A percentile compares a stretch with the other conserved stretches of the same genome.
Evolutionary conservation across 2,113 vertebrate species (phyloP).

Genomic region (Nannospalax galili): DNA sequence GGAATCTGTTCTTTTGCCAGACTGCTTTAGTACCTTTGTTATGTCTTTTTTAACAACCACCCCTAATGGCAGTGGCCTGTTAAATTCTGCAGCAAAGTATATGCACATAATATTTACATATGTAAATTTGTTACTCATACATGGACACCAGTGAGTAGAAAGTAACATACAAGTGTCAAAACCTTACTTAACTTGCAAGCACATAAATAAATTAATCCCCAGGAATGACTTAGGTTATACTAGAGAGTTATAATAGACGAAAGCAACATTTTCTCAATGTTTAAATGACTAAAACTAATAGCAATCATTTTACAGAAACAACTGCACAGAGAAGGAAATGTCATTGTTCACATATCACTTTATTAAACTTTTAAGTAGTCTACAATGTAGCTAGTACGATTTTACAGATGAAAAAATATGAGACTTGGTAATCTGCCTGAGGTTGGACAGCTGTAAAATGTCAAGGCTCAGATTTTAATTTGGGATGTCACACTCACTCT

Average conservation of each 20-base stretch:
- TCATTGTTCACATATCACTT: neutral
- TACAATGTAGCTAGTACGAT: neutral
- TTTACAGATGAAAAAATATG: neutral
- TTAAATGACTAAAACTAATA: slow-evolving; percentile 26
- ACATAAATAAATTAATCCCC: neutral
- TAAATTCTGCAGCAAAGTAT: neutral
- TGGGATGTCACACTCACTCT: neutral
- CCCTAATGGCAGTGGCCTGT: neutral
- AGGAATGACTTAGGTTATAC: neutral
- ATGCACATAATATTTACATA: neutral
- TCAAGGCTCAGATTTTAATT: neutral
- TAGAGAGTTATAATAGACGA: neutral
- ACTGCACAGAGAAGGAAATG: neutral
- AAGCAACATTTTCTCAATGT: neutral
- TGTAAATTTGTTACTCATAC: neutral
- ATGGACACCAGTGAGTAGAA: neutral
- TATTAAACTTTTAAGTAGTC: neutral
- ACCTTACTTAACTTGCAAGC: slow-evolving; percentile 49
- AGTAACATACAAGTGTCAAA: neutral
- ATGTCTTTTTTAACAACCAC: neutral
- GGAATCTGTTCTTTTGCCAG: neutral
- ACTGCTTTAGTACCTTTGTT: neutral
- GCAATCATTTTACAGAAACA: neutral
- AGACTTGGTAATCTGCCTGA: neutral
- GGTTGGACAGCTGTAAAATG: neutral